phyloP scores from a whole-genome alignment of 2,113 vertebrate genomes.

The Varanus komodoensis region DNA sequence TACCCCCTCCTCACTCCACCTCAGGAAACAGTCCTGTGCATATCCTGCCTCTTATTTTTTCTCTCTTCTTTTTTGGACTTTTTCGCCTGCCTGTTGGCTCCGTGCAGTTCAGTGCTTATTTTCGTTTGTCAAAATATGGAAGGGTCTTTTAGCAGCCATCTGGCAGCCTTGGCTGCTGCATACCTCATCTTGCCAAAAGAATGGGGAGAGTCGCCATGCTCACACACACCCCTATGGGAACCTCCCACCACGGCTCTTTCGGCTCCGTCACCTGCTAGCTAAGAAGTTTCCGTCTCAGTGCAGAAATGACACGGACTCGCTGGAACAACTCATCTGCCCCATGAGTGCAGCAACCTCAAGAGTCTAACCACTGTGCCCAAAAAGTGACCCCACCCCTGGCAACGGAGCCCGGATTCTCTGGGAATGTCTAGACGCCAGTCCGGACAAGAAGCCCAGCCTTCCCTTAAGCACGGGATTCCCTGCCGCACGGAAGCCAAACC shows the following conservation, averaged over 20 bases:
- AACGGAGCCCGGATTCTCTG: slow-evolving; percentile 16
- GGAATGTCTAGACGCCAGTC: slow-evolving; percentile 47
- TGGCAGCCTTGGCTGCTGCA: neutral
- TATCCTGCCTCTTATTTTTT: too few species aligned
- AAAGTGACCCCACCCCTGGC: slow-evolving; percentile 39
- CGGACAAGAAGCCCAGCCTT: slow-evolving; percentile 15
- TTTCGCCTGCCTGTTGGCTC: neutral
- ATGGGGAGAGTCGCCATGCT: neutral
- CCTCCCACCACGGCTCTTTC: neutral
- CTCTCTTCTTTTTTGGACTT: neutral
- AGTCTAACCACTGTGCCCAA: slow-evolving; percentile 40
- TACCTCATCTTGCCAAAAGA: slow-evolving; percentile 19
- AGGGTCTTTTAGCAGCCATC: slow-evolving; percentile 15
- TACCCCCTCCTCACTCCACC: neutral
- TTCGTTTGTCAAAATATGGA: slow-evolving; percentile 15
- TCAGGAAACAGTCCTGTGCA: neutral
- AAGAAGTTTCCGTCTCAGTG: slow-evolving; percentile 25
- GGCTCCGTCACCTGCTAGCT: slow-evolving; percentile 16
- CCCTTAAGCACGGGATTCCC: slow-evolving; percentile 35
- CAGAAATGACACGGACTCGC: slow-evolving; percentile 16
- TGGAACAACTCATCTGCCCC: slow-evolving; percentile 39
- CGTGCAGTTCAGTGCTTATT: slow-evolving; percentile 12
- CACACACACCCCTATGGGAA: neutral
- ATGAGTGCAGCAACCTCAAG: slow-evolving; percentile 34
- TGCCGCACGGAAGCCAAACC: slow-evolving; percentile 31